Percentiles rank a stretch among this genome's conserved stretches.
Evolutionary conservation across 1,140 invertebrate genomes (phyloP).

Genomic region (Drosophila pallidifrons): DNA sequence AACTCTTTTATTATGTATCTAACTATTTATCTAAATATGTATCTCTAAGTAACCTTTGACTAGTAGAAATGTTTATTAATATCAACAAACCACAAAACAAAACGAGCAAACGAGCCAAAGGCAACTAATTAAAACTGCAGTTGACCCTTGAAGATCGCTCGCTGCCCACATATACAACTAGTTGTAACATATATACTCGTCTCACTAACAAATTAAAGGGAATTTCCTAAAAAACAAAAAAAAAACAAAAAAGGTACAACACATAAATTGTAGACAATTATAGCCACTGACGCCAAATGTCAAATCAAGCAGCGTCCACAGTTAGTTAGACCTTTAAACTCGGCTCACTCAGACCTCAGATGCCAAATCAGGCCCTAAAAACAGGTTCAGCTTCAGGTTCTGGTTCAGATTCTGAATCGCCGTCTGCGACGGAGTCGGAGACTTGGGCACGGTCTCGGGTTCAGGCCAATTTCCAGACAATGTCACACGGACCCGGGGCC

Average conservation of each 20-base stretch:
- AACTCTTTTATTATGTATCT: slow-evolving; percentile 48
- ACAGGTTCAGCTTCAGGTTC: slow-evolving; percentile 78
- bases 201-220: slow-evolving; percentile 68
- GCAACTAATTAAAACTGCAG: slow-evolving; percentile 71
- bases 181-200: slow-evolving; percentile 10
- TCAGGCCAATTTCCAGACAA: slow-evolving; percentile 64
- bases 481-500: slow-evolving; percentile 69
- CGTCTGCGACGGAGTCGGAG: background rate
- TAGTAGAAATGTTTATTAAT: slow-evolving; percentile 52
- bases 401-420: slow-evolving; percentile 36
- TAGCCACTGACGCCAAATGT: slow-evolving; percentile 84
- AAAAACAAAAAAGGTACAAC: slow-evolving; percentile 67
- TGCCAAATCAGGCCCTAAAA: slow-evolving; percentile 82
- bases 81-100: slow-evolving; percentile 33
- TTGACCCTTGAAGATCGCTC: slow-evolving; percentile 29
- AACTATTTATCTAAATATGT: slow-evolving; percentile 44
- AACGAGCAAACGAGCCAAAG: slow-evolving; percentile 41
- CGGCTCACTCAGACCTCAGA: slow-evolving; percentile 39
- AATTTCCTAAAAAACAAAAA: slow-evolving; percentile 70
- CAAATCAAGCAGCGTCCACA: slow-evolving; percentile 79
- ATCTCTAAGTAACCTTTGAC: slow-evolving; percentile 43
- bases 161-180: slow-evolving; percentile 57
- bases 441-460: slow-evolving; percentile 39
- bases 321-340: slow-evolving; percentile 83
- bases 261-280: slow-evolving; percentile 84